Conservation (phyloP, 1,140 invertebrate genomes). For the Helicoverpa armigera region DNA sequence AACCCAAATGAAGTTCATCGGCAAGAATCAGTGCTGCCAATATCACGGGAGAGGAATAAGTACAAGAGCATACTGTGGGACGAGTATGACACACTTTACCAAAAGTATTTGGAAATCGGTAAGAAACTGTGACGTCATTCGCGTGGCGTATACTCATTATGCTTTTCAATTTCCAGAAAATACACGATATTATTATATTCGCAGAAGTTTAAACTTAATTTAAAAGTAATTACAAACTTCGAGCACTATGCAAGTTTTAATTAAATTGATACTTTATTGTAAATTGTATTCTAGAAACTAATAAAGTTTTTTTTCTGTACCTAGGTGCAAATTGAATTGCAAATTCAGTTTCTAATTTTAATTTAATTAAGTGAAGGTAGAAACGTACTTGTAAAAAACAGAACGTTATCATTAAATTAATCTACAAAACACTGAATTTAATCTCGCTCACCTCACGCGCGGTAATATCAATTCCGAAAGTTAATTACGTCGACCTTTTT, state of each 20-base stretch:
- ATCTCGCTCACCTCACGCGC: constrained; percentile 36
- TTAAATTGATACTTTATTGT: too few species aligned
- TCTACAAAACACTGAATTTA: constrained; percentile 52
- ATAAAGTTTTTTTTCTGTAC: too few species aligned
- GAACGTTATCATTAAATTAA: constrained; percentile 37
- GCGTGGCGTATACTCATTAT: not conserved
- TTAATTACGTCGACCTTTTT: constrained; percentile 59
- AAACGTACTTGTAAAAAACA: constrained; percentile 8
- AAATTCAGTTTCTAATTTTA: too few species aligned
- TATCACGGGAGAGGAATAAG: constrained; percentile 93
- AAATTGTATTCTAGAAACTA: too few species aligned
- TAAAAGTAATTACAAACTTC: too few species aligned
- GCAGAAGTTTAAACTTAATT: too few species aligned
- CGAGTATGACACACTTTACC: constrained; percentile 95
- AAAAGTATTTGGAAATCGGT: constrained; percentile 98
- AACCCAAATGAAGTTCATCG: constrained; percentile 95
- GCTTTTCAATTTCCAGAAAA: not conserved
- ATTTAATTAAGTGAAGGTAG: too few species aligned
- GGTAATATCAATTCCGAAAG: constrained; percentile 59
- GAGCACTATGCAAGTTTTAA: too few species aligned
- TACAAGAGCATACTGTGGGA: constrained; percentile 96
- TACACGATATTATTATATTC: too few species aligned
- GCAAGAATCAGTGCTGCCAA: constrained; percentile 90
- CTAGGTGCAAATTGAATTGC: too few species aligned
- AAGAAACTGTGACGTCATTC: constrained; percentile 70